Conservation (phyloP, 2,797 vertebrate genomes). For the Rhynchotus rufescens region DNA sequence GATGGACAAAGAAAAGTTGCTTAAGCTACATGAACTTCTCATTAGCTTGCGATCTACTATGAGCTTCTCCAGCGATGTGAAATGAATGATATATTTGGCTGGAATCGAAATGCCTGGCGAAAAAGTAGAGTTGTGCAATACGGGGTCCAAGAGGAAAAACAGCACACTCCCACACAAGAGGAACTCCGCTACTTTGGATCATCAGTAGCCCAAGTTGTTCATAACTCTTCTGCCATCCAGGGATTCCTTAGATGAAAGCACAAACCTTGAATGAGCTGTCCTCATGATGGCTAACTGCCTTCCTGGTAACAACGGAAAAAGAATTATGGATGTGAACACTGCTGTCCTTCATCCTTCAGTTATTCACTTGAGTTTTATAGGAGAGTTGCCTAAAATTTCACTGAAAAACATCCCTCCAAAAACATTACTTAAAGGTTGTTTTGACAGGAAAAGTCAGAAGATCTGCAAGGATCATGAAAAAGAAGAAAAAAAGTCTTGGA, state of each 20-base stretch:
- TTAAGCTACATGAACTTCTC: neutral
- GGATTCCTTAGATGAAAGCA: neutral
- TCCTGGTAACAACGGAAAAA: neutral
- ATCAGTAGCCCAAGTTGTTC: neutral
- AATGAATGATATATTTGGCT: neutral
- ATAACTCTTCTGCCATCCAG: neutral
- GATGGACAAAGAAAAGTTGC: neutral
- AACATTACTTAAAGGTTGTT: neutral
- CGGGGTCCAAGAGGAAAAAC: neutral
- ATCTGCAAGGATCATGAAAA: neutral
- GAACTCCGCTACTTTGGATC: neutral
- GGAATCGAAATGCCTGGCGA: neutral
- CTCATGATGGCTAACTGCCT: neutral
- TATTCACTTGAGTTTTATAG: neutral
- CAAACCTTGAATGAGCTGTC: neutral
- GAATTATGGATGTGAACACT: neutral
- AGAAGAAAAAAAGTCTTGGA: neutral
- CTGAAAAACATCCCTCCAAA: neutral
- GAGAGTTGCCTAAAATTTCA: neutral
- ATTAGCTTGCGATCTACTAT: neutral
- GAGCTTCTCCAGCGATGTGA: neutral
- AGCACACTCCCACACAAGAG: neutral
- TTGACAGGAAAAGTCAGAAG: neutral
- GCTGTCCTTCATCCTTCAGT: neutral
- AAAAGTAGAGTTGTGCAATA: neutral